phyloP scores from a whole-genome alignment of 2,113 vertebrate genomes.

The Otus sunia region DNA sequence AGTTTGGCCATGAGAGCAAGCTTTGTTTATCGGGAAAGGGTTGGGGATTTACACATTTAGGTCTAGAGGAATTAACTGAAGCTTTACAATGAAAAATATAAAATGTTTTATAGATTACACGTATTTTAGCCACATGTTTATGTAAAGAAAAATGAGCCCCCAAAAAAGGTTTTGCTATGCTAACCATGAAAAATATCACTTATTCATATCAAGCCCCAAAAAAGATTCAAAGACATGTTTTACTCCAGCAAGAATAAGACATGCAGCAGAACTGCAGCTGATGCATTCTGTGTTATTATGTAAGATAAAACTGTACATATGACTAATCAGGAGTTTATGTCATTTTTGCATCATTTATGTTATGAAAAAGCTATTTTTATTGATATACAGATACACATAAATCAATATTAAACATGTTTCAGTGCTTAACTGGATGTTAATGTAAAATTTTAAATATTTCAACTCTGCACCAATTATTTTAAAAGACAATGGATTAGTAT shows the following conservation, averaged over 20 bases:
- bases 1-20: neutral
- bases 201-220: neutral
- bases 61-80: neutral
- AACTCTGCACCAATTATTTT: neutral
- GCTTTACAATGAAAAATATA: neutral
- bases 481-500: neutral
- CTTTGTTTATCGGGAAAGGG: neutral
- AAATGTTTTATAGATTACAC: neutral
- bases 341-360: neutral
- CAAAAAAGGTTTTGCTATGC: rapidly evolving
- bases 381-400: neutral
- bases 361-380: neutral
- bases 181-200: neutral
- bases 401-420: neutral
- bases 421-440: neutral
- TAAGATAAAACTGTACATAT: neutral
- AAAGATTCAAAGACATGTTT: neutral
- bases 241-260: neutral
- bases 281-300: neutral
- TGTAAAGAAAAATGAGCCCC: neutral
- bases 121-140: neutral
- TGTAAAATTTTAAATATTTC: neutral
- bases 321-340: neutral
- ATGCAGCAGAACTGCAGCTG: neutral
- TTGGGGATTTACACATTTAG: neutral